phyloP scores from a whole-genome alignment of 1,140 invertebrate species.

The Hermetia illucens region DNA sequence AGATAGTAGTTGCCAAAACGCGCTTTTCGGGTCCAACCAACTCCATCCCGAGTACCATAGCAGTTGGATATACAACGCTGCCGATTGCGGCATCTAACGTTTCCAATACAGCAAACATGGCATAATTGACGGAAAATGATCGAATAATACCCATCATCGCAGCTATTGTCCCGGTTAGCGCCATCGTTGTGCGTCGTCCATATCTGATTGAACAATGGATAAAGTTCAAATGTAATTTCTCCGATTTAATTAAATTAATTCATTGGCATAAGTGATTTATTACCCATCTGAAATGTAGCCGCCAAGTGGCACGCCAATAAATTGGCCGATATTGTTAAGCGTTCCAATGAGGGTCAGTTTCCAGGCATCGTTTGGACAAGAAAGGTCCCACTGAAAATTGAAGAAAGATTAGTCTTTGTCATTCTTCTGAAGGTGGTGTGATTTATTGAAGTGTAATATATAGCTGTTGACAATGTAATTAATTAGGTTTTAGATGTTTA shows the following conservation, averaged over 20 bases:
- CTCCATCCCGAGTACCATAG: constrained; percentile 53
- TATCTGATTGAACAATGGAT: too few species aligned
- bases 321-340: constrained; percentile 53
- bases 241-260: too few species aligned
- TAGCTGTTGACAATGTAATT: too few species aligned
- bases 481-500: too few species aligned
- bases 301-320: constrained; percentile 49
- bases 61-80: constrained; percentile 46
- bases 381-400: constrained; percentile 38
- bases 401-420: too few species aligned
- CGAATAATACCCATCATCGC: constrained; percentile 43
- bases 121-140: constrained; percentile 48
- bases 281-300: constrained; percentile 53
- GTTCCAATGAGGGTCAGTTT: constrained; percentile 56
- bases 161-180: constrained; percentile 39
- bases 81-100: constrained; percentile 44
- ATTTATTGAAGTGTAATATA: too few species aligned
- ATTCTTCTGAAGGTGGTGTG: too few species aligned
- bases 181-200: constrained; percentile 46
- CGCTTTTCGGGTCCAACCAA: constrained; percentile 52
- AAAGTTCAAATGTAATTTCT: too few species aligned
- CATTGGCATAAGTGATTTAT: background rate
- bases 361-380: constrained; percentile 46
- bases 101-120: constrained; percentile 45
- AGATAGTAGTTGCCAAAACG: constrained; percentile 49